These are phyloP conservation scores for Zoanthus solanderi DNA, from an alignment of 92 coral and sea anemone genomes.

Conservation along the genomic window DNA sequence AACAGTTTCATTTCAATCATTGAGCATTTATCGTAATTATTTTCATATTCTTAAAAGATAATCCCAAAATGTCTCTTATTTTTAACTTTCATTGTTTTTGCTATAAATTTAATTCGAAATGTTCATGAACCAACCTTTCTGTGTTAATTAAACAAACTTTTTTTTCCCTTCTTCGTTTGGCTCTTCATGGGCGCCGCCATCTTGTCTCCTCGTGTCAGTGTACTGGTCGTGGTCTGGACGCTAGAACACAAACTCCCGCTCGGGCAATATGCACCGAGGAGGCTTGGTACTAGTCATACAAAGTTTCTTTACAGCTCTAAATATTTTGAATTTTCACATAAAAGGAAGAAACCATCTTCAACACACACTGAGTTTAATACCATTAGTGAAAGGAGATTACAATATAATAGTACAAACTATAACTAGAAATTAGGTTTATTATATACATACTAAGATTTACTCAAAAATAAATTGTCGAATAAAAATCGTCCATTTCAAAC, in stretches of 20 bases:
- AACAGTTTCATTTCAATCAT: neutral
- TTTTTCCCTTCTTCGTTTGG: neutral
- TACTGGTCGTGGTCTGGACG: conserved; percentile 10
- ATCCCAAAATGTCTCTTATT: conserved; percentile 10
- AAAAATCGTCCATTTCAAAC: no score
- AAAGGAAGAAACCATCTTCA: neutral
- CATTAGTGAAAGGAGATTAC: no score
- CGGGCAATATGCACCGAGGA: neutral
- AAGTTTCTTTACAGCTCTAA: neutral
- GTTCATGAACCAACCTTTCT: neutral
- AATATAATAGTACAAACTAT: no score
- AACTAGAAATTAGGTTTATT: no score
- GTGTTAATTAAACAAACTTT: neutral
- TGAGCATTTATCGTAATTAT: conserved; percentile 1
- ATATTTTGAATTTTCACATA: neutral
- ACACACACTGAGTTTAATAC: no score
- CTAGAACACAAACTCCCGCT: conserved; percentile 2
- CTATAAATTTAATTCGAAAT: neutral
- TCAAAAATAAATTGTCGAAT: no score
- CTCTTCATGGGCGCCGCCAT: conserved; percentile 27
- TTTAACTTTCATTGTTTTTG: neutral
- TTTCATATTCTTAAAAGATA: neutral
- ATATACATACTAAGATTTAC: no score
- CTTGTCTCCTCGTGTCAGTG: conserved; percentile 1
- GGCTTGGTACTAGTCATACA: neutral